Evolutionary conservation across 2,113 vertebrate species (phyloP).

Genomic region (Myiagra hebetior): DNA sequence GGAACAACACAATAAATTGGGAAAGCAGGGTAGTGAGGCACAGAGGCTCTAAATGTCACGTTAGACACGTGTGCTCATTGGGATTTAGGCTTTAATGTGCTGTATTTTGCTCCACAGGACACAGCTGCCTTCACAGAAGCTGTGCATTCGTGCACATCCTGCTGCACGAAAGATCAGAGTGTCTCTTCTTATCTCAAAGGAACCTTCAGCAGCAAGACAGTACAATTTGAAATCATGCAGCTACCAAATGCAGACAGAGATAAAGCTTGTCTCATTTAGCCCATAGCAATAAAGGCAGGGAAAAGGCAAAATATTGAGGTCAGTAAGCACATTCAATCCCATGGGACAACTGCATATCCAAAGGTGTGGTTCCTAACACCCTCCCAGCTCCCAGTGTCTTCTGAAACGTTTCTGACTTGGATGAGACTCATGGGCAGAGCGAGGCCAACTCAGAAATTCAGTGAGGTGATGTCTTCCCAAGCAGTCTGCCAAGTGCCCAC

Average conservation of each 20-base stretch:
- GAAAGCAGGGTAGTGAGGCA: slow-evolving; percentile 45
- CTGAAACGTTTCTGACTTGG: not conserved
- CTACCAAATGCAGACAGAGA: slow-evolving; percentile 48
- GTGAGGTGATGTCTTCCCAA: not conserved
- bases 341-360: not conserved
- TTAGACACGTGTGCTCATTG: slow-evolving; percentile 40
- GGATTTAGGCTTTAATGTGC: slow-evolving; percentile 68
- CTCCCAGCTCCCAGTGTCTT: not conserved
- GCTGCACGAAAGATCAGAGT: slow-evolving; percentile 12
- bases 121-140: slow-evolving; percentile 34
- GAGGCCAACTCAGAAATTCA: not conserved
- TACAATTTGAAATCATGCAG: slow-evolving; percentile 37
- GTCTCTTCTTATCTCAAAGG: slow-evolving; percentile 32
- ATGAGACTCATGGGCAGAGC: not conserved
- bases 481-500: not conserved
- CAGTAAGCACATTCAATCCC: slow-evolving; percentile 23
- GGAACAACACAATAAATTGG: slow-evolving; percentile 39
- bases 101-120: not conserved
- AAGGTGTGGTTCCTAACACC: not conserved
- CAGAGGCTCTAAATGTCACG: slow-evolving; percentile 55
- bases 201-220: slow-evolving; percentile 52
- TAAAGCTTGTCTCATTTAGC: slow-evolving; percentile 52
- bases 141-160: not conserved
- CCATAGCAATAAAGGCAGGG: slow-evolving; percentile 34
- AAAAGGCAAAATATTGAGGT: not conserved